Percentiles rank a stretch among this genome's conserved stretches.
These are phyloP conservation scores for Myoxocephalus aenaeus DNA, from an alignment of 2,797 vertebrate genomes.

Conservation along the genomic window DNA sequence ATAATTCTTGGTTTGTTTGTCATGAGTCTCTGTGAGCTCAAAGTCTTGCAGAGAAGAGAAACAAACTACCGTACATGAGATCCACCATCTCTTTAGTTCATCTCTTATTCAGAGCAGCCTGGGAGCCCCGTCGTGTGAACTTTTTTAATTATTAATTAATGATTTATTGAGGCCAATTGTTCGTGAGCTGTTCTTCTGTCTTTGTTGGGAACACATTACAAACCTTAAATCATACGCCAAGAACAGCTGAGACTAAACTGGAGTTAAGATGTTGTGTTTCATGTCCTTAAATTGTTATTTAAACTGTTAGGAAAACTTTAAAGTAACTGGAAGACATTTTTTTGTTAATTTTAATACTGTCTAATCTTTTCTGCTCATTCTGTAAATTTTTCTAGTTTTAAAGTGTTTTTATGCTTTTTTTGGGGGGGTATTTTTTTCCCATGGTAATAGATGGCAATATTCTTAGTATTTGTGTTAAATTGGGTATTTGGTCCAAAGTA, in stretches of 20 bases:
- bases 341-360: neutral
- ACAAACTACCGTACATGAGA: neutral
- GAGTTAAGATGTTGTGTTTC: neutral
- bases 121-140: neutral
- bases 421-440: too few species aligned
- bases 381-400: neutral
- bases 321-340: too few species aligned
- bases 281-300: neutral
- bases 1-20: neutral
- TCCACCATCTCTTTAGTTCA: neutral
- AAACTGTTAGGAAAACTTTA: neutral
- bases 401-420: too few species aligned
- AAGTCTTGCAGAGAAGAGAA: neutral
- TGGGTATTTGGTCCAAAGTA: too few species aligned
- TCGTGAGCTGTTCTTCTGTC: conserved; percentile 2
- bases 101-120: conserved; percentile 10
- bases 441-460: too few species aligned
- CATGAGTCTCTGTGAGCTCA: neutral
- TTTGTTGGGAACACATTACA: conserved; percentile 2
- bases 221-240: conserved; percentile 6
- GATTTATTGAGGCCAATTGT: conserved; percentile 23
- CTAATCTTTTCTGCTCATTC: neutral
- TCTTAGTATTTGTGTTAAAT: too few species aligned
- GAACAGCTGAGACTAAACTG: neutral
- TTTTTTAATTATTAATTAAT: conserved; percentile 19